Percentiles rank a stretch among this genome's conserved stretches.
Evolutionary conservation across 1,140 invertebrate genomes (phyloP).

Genomic region (Leptinotarsa lineolata): DNA sequence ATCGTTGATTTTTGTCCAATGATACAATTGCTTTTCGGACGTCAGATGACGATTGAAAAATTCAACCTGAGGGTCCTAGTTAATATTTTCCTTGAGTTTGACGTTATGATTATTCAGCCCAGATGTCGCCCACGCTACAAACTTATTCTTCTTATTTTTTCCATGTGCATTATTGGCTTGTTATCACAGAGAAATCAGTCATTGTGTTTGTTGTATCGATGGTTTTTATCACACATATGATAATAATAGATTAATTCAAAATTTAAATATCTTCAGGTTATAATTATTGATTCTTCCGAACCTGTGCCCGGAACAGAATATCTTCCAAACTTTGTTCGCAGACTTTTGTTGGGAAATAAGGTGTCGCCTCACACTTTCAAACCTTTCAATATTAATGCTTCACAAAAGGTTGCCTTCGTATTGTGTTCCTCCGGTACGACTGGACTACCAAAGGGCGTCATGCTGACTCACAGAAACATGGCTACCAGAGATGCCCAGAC

Average conservation of each 20-base stretch:
- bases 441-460: slow-evolving; percentile 77
- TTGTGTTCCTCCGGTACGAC: slow-evolving; percentile 70
- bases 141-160: too few relatives aligned
- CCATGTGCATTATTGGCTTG: too few relatives aligned
- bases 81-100: too few relatives aligned
- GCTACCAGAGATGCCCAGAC: slow-evolving; percentile 29
- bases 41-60: too few relatives aligned
- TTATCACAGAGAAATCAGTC: too few relatives aligned
- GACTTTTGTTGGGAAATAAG: slow-evolving; percentile 8
- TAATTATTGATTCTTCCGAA: not conserved
- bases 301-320: slow-evolving; percentile 16
- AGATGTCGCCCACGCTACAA: too few relatives aligned
- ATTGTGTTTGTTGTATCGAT: too few relatives aligned
- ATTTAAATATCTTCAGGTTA: not conserved
- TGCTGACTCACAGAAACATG: slow-evolving; percentile 68
- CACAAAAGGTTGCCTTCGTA: slow-evolving; percentile 52
- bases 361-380: slow-evolving; percentile 27
- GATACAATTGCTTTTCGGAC: too few relatives aligned
- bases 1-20: too few relatives aligned
- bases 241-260: not conserved
- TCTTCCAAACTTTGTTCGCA: slow-evolving; percentile 35
- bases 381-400: slow-evolving; percentile 31
- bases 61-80: too few relatives aligned
- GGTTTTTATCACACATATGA: not conserved
- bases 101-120: too few relatives aligned